These are phyloP conservation scores for Neosilurus mollespiculum DNA, from an alignment of 2,797 vertebrate species.

Conservation along the genomic window DNA sequence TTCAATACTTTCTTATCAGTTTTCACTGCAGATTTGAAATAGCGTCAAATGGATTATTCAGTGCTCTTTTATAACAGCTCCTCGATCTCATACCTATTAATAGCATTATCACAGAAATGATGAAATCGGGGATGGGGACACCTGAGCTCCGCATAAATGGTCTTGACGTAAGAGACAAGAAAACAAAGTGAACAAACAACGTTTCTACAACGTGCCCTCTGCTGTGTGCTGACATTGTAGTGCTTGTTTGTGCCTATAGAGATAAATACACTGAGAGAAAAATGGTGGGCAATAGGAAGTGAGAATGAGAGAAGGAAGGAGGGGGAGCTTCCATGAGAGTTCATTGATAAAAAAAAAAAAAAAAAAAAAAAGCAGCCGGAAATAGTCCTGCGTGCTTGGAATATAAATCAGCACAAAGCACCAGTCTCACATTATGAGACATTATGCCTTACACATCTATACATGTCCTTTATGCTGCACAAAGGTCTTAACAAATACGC, in stretches of 20 bases:
- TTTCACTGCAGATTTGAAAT: conserved; percentile 12
- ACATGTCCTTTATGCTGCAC: not conserved
- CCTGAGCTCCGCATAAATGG: conserved; percentile 21
- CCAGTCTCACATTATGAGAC: not conserved
- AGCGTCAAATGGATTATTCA: not conserved
- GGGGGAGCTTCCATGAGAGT: conserved; percentile 36
- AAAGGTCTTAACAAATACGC: conserved; percentile 1
- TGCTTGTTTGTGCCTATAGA: conserved; percentile 12
- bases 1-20: conserved; percentile 42
- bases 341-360: conserved; percentile 47
- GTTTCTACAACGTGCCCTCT: conserved; percentile 18
- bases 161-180: not conserved
- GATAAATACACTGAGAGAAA: conserved; percentile 8
- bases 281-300: not conserved
- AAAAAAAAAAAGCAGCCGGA: conserved; percentile 25
- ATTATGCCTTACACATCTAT: not conserved
- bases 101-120: conserved; percentile 29
- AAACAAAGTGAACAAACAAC: conserved; percentile 6
- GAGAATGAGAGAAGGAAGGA: conserved; percentile 5
- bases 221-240: not conserved
- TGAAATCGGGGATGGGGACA: conserved; percentile 25
- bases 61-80: conserved; percentile 18
- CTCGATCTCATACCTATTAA: conserved; percentile 38
- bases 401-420: conserved; percentile 37
- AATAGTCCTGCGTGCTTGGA: conserved; percentile 43